Evolutionary conservation across 2,797 vertebrate species (phyloP), one percentile per base, ranked within the genome.

Genomic region (Periparus ater): DNA sequence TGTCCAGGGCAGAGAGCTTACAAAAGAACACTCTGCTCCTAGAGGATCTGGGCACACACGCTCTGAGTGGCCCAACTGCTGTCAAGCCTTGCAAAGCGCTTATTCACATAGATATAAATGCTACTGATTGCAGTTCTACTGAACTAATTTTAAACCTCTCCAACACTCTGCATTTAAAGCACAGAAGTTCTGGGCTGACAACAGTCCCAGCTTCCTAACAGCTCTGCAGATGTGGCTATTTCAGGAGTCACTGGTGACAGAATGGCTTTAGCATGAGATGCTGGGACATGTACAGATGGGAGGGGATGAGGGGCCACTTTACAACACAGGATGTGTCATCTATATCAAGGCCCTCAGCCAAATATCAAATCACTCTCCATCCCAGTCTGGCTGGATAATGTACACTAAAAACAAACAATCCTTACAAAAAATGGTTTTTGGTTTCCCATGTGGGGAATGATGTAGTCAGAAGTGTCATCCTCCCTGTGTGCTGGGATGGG

Each of bases 131-230:
- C 58, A 83, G 47, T 38, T 77, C 36, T 74, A 88, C 58, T 54
- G 70, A 85, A 91, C 72, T 94, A 66, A 88, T 88, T 95, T 93
- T 93, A 96, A 93, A 70, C 36, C 23, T 71, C 88, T 91, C 67
- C 68, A 90, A 90, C n/a, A 65, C 48, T 50, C 62, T 42, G 15
- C 23, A 36, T 86, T 30, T 82, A 78, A 86, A 78, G 54, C 58
- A n/a, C 29, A 71, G 42, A 85, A 66, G 26, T 58, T 68, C 62
- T 63, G 51, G 23, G 38, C 21, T 10, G 11, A 54, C 50, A 71
- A 74, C 18, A 71, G 61, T 30, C 21, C 36, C 51, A 91, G 32
- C 50, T 71, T 90, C 70, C 66, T 62, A 84, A 65, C 2, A 60
- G 40, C 27, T 42, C 48, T 85, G 67, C 48, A 87, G 51, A 75